Evolutionary conservation across 2,888 invertebrate genomes (phyloP), one percentile per base, ranked within the genome.

Genomic region (Halictus ligatus): DNA sequence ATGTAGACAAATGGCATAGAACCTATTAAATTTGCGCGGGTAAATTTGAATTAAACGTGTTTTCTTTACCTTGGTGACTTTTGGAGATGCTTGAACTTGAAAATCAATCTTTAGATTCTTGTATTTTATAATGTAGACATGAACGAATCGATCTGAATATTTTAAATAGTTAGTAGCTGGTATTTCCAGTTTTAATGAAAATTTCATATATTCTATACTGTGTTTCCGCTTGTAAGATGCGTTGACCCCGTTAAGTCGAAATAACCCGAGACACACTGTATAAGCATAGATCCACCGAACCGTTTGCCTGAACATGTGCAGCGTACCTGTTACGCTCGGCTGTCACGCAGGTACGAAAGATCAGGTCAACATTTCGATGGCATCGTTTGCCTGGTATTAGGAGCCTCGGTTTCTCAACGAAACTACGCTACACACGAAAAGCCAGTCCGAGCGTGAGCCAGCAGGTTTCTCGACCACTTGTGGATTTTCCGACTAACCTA

Each of bases 381-480:
- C 25, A 29, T 69, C 40, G 25, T 81, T 67, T 72, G 8, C 58
- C 21, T 40, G 18, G 48, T 40, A 13, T 10, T n/a, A 18, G 40
- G 13, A 18, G 43, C 40, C 18, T 13, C 10, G 54, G 35, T 60
- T 54, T 77, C 21, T 40, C 18, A 15, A 46, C 46, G 46, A 43
- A 40, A 80, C 7, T n/a, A n/a, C n/a, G 35, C 18, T 2, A 40
- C 35, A 35, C 35, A 35, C 21, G 12, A 43, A 71, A 71, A 35
- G 3, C 54, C 58, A 21, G 15, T 58, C 21, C 35, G 21, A 75
- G 7, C 21, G 64, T n/a, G 12, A n/a, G 69, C 48, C 74, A 48
- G 73, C 80, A 81, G 81, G 75, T 90, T 89, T 83, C 86, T 89
- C 89, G 84, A 86, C 89, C 91, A 91, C 89, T 92, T 91, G 91